These are phyloP conservation scores for Semnornis frantzii DNA, from an alignment of 2,113 vertebrate genomes.

Conservation along the genomic window DNA sequence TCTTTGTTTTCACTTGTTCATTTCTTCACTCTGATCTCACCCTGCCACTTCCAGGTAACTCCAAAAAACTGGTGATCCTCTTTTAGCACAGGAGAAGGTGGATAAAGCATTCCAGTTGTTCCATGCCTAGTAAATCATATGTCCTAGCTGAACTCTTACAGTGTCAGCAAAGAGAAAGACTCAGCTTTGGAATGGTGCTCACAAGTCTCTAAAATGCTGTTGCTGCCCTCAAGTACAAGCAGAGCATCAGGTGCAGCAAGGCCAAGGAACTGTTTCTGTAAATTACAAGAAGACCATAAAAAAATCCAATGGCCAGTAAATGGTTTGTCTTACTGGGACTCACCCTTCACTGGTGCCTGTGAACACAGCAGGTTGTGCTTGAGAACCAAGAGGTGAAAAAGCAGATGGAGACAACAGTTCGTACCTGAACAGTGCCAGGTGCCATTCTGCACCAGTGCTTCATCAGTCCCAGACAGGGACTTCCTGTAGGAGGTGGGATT, in stretches of 20 bases:
- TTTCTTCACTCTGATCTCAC: not conserved
- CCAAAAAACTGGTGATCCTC: not conserved
- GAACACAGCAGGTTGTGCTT: slow-evolving; percentile 48
- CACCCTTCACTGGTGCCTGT: slow-evolving; percentile 20
- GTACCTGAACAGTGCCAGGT: slow-evolving; percentile 20
- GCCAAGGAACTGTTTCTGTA: slow-evolving; percentile 34
- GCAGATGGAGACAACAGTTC: not conserved
- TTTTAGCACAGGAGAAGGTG: not conserved
- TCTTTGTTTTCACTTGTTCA: not conserved
- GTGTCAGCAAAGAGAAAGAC: not conserved
- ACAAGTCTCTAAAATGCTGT: not conserved
- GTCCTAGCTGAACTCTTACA: not conserved
- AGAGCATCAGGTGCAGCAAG: slow-evolving; percentile 8
- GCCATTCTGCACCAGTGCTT: not conserved
- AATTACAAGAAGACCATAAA: slow-evolving; percentile 39
- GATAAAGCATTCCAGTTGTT: not conserved
- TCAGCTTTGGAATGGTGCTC: not conserved
- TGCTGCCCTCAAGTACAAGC: not conserved
- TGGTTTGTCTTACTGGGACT: not conserved
- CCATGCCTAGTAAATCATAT: not conserved
- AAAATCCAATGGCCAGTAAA: slow-evolving; percentile 15
- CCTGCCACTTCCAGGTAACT: not conserved
- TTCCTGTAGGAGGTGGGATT: not conserved
- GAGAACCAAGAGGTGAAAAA: not conserved
- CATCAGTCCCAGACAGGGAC: not conserved